Conservation (phyloP, 2,888 invertebrate species). For the Matsumyia berberina region DNA sequence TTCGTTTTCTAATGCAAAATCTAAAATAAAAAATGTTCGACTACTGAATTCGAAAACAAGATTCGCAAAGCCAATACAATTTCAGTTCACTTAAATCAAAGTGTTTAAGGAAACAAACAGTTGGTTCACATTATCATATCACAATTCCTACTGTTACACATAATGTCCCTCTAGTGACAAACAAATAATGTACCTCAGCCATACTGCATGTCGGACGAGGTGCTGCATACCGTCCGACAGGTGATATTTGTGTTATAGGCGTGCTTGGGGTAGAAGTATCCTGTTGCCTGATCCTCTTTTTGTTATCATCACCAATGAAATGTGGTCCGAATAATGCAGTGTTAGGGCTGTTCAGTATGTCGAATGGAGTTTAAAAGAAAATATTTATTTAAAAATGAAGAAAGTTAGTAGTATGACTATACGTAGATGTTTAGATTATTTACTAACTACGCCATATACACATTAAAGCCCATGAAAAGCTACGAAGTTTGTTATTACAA, state of each 20-base stretch:
- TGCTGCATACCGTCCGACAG: slow-evolving; percentile 87
- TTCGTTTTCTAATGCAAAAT: not conserved
- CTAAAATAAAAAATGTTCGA: slow-evolving; percentile 17
- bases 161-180: not conserved
- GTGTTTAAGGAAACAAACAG: not conserved
- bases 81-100: not conserved
- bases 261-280: slow-evolving; percentile 80
- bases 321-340: slow-evolving; percentile 84
- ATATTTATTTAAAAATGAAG: slow-evolving; percentile 5
- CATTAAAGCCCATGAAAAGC: slow-evolving; percentile 30
- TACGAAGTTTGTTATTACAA: not conserved
- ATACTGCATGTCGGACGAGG: slow-evolving; percentile 88
- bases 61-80: slow-evolving; percentile 45
- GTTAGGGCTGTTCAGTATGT: slow-evolving; percentile 82
- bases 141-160: slow-evolving; percentile 9
- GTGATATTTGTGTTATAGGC: slow-evolving; percentile 83
- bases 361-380: slow-evolving; percentile 37
- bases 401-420: slow-evolving; percentile 23
- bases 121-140: slow-evolving; percentile 36
- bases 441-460: not conserved
- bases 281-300: slow-evolving; percentile 78
- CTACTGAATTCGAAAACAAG: slow-evolving; percentile 9
- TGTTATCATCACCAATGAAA: slow-evolving; percentile 82
- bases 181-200: slow-evolving; percentile 86
- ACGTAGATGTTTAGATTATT: not conserved